Percentiles rank a stretch among this genome's conserved stretches.
These are phyloP conservation scores for Onychostoma macrolepis DNA, from an alignment of 2,113 vertebrate species.

Conservation along the genomic window DNA sequence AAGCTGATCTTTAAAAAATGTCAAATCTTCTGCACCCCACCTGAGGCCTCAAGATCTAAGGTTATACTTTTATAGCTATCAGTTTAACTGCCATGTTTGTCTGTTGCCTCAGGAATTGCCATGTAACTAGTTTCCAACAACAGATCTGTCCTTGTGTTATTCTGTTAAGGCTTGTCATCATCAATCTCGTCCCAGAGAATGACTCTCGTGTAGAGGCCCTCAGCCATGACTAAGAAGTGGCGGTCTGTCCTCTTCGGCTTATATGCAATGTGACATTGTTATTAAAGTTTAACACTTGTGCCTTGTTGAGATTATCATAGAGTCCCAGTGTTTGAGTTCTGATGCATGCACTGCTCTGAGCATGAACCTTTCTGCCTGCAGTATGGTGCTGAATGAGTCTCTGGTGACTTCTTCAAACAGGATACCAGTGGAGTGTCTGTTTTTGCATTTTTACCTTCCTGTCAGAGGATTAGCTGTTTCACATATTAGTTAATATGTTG, in stretches of 20 bases:
- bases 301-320: not conserved
- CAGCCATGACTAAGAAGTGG: constrained; percentile 17
- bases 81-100: constrained; percentile 12
- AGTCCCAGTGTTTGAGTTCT: constrained; percentile 17
- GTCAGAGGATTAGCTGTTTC: not conserved
- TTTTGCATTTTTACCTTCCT: not conserved
- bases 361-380: not conserved
- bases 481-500: not conserved
- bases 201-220: constrained; percentile 18
- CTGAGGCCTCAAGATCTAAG: not conserved
- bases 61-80: constrained; percentile 23
- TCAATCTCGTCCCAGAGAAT: constrained; percentile 1
- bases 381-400: not conserved
- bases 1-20: not conserved
- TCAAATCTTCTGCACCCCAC: not conserved
- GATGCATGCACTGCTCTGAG: not conserved
- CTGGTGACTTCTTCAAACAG: not conserved
- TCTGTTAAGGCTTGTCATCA: constrained; percentile 25
- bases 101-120: not conserved
- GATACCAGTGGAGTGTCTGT: not conserved
- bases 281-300: constrained; percentile 49
- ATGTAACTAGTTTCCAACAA: not conserved
- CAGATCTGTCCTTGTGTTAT: not conserved
- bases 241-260: constrained; percentile 1
- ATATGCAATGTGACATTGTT: constrained; percentile 24